Percentiles rank a stretch among this genome's conserved stretches.
Conservation (phyloP, 1,140 invertebrate genomes). For the Metopolophium dirhodum region DNA sequence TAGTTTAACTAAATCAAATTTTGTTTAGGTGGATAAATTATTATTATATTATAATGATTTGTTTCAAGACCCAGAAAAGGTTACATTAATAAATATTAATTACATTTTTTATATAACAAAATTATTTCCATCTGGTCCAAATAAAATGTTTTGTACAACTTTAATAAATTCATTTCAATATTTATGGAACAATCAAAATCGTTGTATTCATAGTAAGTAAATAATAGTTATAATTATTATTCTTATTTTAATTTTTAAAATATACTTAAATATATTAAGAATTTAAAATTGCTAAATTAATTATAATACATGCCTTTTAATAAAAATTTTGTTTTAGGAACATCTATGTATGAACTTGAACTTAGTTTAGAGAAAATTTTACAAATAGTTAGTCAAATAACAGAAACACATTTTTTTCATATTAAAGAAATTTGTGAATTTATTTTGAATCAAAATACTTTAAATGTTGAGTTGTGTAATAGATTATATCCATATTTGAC, state of each 20-base stretch:
- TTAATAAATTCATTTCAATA: constrained; percentile 42
- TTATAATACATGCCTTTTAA: background rate
- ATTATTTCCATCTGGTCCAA: constrained; percentile 26
- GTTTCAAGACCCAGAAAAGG: background rate
- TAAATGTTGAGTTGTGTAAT: background rate
- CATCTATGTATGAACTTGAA: background rate
- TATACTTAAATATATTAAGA: background rate
- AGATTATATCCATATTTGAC: constrained; percentile 9
- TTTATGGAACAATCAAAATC: background rate
- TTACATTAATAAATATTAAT: constrained; percentile 10
- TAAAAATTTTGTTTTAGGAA: constrained; percentile 21
- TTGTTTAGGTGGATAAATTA: constrained; percentile 44
- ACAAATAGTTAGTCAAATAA: background rate
- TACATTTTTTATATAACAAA: constrained; percentile 41
- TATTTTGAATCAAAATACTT: constrained; percentile 29
- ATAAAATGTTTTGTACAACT: background rate
- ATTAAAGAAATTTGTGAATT: constrained; percentile 30
- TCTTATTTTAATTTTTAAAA: background rate
- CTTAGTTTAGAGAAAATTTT: constrained; percentile 4
- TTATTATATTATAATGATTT: constrained; percentile 8
- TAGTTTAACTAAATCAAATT: background rate
- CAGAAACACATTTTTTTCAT: background rate
- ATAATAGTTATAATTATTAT: background rate
- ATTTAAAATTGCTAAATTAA: background rate
- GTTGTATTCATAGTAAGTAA: constrained; percentile 10